Evolutionary conservation across 2,797 vertebrate species (phyloP).

Genomic region (Fistularia commersonii): DNA sequence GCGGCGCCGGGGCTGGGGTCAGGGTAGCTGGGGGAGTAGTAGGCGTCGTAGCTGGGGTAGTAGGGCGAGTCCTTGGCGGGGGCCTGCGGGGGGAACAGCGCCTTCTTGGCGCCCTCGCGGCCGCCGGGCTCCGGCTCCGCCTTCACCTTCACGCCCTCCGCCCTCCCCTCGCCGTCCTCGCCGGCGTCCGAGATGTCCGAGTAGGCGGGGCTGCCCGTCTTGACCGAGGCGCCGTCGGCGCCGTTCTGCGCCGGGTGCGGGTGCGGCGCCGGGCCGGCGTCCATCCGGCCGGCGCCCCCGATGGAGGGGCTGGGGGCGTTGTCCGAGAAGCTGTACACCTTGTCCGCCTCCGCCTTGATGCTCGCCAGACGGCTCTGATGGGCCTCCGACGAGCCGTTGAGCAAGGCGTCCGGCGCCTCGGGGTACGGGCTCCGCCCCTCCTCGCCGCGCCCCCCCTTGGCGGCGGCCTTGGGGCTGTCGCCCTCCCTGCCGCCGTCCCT

Average conservation of each 20-base stretch:
- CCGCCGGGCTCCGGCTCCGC: constrained; percentile 76
- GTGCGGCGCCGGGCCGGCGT: constrained; percentile 61
- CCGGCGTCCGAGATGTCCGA: constrained; percentile 95
- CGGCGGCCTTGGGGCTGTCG: constrained; percentile 83
- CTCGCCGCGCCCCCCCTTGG: constrained; percentile 80
- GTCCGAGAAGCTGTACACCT: constrained; percentile 96
- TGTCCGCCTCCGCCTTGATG: constrained; percentile 95
- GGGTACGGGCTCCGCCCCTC: constrained; percentile 91
- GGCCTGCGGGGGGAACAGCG: constrained; percentile 82
- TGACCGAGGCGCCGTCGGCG: constrained; percentile 86
- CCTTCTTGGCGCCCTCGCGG: constrained; percentile 89
- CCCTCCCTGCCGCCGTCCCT: constrained; percentile 84
- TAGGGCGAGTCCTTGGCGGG: constrained; percentile 88
- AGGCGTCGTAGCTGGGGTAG: constrained; percentile 86
- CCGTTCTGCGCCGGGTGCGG: constrained; percentile 89
- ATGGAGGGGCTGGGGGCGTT: constrained; percentile 94
- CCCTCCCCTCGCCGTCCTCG: constrained; percentile 88
- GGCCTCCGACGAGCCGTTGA: constrained; percentile 86
- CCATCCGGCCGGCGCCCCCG: constrained; percentile 79
- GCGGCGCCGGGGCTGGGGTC: constrained; percentile 84
- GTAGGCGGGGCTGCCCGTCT: constrained; percentile 93
- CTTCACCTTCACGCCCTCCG: constrained; percentile 85
- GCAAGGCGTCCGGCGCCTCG: constrained; percentile 78
- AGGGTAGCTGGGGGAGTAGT: constrained; percentile 87
- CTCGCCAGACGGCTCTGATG: constrained; percentile 93